Evolutionary conservation across 2,797 vertebrate species (phyloP), one percentile per base, ranked within the genome.

Genomic region (Pangasius macronema): DNA sequence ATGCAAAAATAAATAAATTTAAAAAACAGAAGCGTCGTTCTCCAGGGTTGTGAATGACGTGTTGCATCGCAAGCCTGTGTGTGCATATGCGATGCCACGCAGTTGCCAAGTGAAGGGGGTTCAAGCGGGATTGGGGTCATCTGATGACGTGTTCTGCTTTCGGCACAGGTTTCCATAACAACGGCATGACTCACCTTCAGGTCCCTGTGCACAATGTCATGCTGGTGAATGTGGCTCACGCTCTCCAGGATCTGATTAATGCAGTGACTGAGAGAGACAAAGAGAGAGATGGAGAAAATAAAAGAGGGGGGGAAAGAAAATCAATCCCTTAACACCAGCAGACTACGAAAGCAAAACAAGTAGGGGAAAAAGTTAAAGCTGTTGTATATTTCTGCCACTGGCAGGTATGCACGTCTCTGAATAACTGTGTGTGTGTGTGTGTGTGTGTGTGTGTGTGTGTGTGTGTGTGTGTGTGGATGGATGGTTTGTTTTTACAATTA

Each of bases 231-330:
- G 96, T 99, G 98, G 94, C 97, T 97, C 94, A 99, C 97, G 87
- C 98, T 99, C 95, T 99, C 98, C 96, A 99, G 95, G 95, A 99
- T 99, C 96, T 99, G 98, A 95, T 98, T 98, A 96, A 99, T 99
- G 96, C 98, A 99, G 94, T 99, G 98, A 95, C 98, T 99, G 95
- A 51, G 92, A 88, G n/a, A 87, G 14, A 82, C 36, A 84, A 2
- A 87, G 3, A 80, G 51, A 81, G 42, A 73, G 55, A 84, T 3
- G 63, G 39, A 57, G 72, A 39, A 57, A 55, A 46, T 72, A 30
- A 82, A 51, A 68, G 51, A 85, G 5, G 76, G 39, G n/a, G 57
- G 1, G 76, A 27, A 49, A 55, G 55, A 67, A 79, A n/a, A 27
- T 14, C 7, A 49, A 27, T 84, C 30, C 51, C 75, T 83, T 87